Evolutionary conservation across 2,113 vertebrate genomes (phyloP).

Genomic region (Condylura cristata): DNA sequence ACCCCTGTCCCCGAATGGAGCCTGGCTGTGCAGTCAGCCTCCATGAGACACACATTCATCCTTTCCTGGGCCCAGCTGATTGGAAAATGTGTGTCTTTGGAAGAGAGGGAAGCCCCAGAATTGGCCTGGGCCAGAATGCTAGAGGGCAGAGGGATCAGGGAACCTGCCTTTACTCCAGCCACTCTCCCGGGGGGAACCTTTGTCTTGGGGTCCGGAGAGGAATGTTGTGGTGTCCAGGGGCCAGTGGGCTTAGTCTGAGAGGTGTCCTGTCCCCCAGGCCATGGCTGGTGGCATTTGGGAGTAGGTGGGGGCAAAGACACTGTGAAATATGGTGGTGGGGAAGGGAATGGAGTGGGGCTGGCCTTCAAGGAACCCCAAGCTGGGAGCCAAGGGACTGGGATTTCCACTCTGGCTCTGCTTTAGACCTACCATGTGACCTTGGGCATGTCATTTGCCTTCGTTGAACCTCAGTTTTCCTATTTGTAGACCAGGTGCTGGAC

Average conservation of each 20-base stretch:
- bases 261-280: neutral
- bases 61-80: slow-evolving; percentile 58
- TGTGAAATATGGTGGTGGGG: neutral
- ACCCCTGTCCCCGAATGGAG: no score
- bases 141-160: neutral
- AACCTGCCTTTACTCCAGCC: neutral
- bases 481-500: neutral
- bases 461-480: neutral
- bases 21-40: neutral
- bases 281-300: neutral
- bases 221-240: neutral
- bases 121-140: neutral
- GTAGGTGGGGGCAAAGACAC: no score
- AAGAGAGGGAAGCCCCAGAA: neutral
- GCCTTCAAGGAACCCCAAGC: neutral
- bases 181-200: neutral
- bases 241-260: neutral
- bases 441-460: neutral
- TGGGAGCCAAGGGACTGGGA: neutral
- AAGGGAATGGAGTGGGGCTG: neutral
- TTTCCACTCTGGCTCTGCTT: neutral
- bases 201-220: neutral
- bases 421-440: neutral
- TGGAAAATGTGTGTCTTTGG: slow-evolving; percentile 55
- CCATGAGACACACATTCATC: slow-evolving; percentile 22